Base-by-base conservation (phyloP, 1,140 invertebrate species). In the Diachasmimorpha longicaudata region DNA sequence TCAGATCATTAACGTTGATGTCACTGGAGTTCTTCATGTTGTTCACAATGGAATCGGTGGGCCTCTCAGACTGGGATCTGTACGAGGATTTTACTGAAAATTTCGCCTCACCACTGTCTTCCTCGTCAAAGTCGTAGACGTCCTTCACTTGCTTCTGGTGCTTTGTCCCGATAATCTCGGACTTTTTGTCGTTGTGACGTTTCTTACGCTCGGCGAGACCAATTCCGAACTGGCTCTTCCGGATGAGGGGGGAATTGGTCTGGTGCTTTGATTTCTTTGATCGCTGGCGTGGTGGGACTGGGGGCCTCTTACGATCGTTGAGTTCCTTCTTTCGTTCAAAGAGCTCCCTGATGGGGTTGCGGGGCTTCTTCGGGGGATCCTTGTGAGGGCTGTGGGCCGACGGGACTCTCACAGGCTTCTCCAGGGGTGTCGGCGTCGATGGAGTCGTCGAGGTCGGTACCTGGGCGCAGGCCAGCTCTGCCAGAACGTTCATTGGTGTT, bases 241-340 rank as follows among this genome's bases (percentile, higher is more conserved):
- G 77, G 19, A 88, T 87, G 13, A 88, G 44, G 4, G 88, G 86
- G n/a, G 87, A 85, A 0, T 84, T 31, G 31, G 2, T 83, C 0
- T 80, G 82, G 21, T 83, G 85, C 23, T 82, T 86, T 0, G 75
- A 69, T 37, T 85, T 88, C 31, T 85, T 86, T 0, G 82, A 73
- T 44, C 74, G 77, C 37, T 77, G 79, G 37, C 76, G 78, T 10
- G 79, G 6, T 13, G 4, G 0, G 78, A 16, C 79, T 83, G 9
- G 58, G 25, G 81, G 78, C 16, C 70, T 42, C 11, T 85, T 89
- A 0, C 85, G 80, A 1, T 88, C 85, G 31, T 87, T 85, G 0
- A 87, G 52, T 46, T 87, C 87, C 19, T 88, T 88, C 42, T 89
- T 89, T 0, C 84, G 81, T n/a, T 89, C 87, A 46, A 89, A 89